Base-by-base conservation (phyloP, 2,888 invertebrate species). In the Dione vanillae region DNA sequence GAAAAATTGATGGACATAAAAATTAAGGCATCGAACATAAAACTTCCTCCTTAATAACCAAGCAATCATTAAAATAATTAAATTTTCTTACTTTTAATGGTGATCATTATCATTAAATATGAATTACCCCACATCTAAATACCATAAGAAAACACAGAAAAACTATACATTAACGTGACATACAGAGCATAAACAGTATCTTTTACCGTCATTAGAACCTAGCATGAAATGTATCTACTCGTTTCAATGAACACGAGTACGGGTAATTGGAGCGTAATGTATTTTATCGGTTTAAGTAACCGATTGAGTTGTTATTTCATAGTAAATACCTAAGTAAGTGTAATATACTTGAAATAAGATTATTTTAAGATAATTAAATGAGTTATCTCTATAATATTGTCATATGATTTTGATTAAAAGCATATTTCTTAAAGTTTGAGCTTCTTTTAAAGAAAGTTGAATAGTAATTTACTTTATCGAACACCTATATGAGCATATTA, bases 261-360 rank as follows among this genome's bases (percentile, higher is more conserved):
- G 78, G 82, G 82, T 80, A 86, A 88, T 80, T 87, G 80, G 88
- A 86, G 87, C 89, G 86, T 86, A 86, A 83, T 84, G 84, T 87
- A 86, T 85, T 76, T 73, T 77, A 76, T 74, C 75, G 73, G 70
- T 69, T 78, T 78, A 75, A 78, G 77, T 76, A 78, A 80, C 74
- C 74, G 74, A 73, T 75, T 56, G 67, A 74, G 68, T 51, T 75
- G 72, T 75, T 77, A 75, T 73, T 71, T 74, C 71, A 70, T 71
- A 45, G 66, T 67, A 71, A 69, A 47, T 71, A 71, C 54, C 62
- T 65, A 12, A 68, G 51, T 61, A 40, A 68, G 65, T 65, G 45
- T 54, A 62, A 68, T 56, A 54, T 65, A 41, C 43, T 70, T 56
- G 35, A 49, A 59, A 66, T 67, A 58, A 70, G 59, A 43, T 61